phyloP scores from a whole-genome alignment of 2,888 invertebrate genomes.

The Sinopyrophorus schimmeli region DNA sequence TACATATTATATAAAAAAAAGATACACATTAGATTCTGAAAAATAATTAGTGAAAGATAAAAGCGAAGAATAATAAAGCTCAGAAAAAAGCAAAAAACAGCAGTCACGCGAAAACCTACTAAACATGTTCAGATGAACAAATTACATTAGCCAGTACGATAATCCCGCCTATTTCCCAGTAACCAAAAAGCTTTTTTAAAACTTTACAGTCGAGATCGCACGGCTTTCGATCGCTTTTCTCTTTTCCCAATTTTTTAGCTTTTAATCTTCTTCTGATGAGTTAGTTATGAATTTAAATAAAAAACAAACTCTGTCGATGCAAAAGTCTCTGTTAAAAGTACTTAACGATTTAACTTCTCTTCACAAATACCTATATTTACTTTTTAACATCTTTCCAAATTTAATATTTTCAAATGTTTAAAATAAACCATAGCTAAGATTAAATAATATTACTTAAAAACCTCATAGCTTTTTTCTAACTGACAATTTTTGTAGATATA shows the following conservation, averaged over 20 bases:
- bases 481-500: no score
- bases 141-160: constrained; percentile 54
- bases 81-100: constrained; percentile 43
- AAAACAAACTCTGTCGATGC: constrained; percentile 12
- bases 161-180: constrained; percentile 54
- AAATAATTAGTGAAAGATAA: constrained; percentile 55
- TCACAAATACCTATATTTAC: no score
- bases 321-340: not conserved
- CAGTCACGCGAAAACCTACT: constrained; percentile 55
- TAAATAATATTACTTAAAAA: no score
- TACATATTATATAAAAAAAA: constrained; percentile 25
- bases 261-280: constrained; percentile 23
- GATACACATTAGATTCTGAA: constrained; percentile 46
- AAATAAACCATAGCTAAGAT: no score
- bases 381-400: no score
- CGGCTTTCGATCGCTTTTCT: constrained; percentile 34
- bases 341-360: not conserved
- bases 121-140: constrained; percentile 56
- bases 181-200: constrained; percentile 55
- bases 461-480: no score
- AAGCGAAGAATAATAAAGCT: constrained; percentile 54
- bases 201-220: constrained; percentile 37
- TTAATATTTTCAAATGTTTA: no score
- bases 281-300: constrained; percentile 21
- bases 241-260: constrained; percentile 27